Base-by-base conservation (phyloP, 2,113 vertebrate species). In the Trinectes maculatus region DNA sequence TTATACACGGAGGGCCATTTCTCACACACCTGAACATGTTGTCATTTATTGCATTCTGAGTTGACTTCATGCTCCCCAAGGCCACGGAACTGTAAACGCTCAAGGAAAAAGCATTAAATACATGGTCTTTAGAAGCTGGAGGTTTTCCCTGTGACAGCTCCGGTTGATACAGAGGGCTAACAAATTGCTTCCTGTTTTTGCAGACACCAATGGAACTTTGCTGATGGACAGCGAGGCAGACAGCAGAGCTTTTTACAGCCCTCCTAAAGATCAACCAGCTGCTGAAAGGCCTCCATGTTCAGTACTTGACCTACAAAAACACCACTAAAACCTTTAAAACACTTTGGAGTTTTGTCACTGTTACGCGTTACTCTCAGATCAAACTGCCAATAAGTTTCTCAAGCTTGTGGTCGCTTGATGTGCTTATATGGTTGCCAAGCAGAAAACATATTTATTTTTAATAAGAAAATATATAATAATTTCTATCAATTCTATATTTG, bases 171-270 rank as follows among this genome's bases (percentile, higher is more conserved):
- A 13, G 8, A 12, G 59, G 2, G 51, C 58, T 86, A 73, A 89
- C 62, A 31, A 15, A 65, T 65, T 24, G 28, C 52, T 80, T 85
- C 79, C 73, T 89, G 77, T 87, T 82, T 74, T 37, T 13, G 26
- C 83, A 90, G 89, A 80, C 79, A 52, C 65, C 77, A 61, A 65
- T 34, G 63, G 65, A 80, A 82, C 69, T 77, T 68, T 46, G 51
- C 74, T 71, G 82, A 80, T 37, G 82, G 77, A 77, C 80, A 56
- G 37, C 34, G 24, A 59, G 67, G 60, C 48, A 2, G 58, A 53
- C 47, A 34, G 63, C 70, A 67, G 40, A 49, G 62, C 66, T 79
- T 53, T 79, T 73, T 37, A 67, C 69, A 51, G 52, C 58, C n/a
- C 10, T 47, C 64, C 39, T 22, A 43, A 61, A 58, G 53, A 53